Percentiles rank a stretch among this genome's conserved stretches.
Conservation (phyloP, 2,113 vertebrate species). For the Pandion haliaetus region DNA sequence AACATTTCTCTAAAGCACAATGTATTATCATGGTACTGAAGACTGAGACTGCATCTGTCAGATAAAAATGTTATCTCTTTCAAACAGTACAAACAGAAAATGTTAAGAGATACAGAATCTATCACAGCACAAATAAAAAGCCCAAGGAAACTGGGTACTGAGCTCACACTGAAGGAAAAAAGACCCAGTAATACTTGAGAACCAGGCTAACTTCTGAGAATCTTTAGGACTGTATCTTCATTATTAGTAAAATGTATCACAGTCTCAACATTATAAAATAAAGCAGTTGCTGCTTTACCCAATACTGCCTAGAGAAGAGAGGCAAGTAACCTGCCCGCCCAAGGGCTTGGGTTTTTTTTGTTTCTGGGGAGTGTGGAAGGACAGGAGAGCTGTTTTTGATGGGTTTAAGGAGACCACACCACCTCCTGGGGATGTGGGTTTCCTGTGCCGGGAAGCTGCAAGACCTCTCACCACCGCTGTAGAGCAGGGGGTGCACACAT, state of each 20-base stretch:
- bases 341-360: fast-evolving
- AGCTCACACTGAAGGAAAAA: neutral
- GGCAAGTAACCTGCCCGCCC: neutral
- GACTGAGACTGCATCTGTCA: neutral
- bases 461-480: neutral
- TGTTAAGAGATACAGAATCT: neutral
- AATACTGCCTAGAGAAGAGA: neutral
- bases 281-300: neutral
- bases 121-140: neutral
- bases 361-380: neutral
- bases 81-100: neutral
- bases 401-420: neutral
- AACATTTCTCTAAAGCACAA: neutral
- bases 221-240: neutral
- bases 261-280: neutral
- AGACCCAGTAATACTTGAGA: neutral
- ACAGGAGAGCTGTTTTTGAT: neutral
- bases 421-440: neutral
- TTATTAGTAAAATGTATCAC: neutral
- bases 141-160: neutral
- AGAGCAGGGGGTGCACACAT: neutral
- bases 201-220: neutral
- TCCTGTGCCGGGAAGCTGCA: fast-evolving
- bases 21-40: neutral
- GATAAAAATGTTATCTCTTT: neutral